Evolutionary conservation across 1,140 invertebrate species (phyloP), one percentile per base, ranked within the genome.

Genomic region (Leptinotarsa texana): DNA sequence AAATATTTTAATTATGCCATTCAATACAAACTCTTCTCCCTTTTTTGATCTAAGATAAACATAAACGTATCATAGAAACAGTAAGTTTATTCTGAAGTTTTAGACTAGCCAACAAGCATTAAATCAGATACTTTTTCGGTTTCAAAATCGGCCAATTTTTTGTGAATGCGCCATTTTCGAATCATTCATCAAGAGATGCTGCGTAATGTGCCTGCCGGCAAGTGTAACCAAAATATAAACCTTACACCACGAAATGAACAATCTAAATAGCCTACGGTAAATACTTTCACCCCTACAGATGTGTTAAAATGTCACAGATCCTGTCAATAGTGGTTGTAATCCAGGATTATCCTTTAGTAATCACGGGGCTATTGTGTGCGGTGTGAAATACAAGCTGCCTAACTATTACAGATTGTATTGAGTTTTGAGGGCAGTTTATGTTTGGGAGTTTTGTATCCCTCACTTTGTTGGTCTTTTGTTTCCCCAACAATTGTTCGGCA

Each of bases 321-420:
- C 78, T 82, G 82, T 82, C 82, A 82, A 82, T 82, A 79, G 81
- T 79, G 76, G 76, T 42, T 77, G 78, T 81, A 82, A 82, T 78
- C 82, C 77, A 18, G 81, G 82, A 83, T 83, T 82, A 83, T 83
- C 82, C 81, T 76, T 75, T 69, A 69, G 80, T 81, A 83, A 83
- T 83, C 82, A 83, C 80, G 74, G 77, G 79, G 67, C 81, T 75
- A 83, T 83, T 83, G 82, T 83, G 73, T 78, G 75, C 69, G 81
- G 82, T 83, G 82, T 82, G 82, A 83, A 83, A 78, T 73, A 75
- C 75, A 79, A 75, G 77, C 73, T 79, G 77, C 73, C 74, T 17
- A 15, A 69, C 68, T 42, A 69, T 69, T 69, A 69, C 68, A 22
- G 18, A 69, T 69, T 69, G 48, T 69, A 69, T 57, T 67, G 24